Evolutionary conservation across 2,888 invertebrate genomes (phyloP).

Genomic region (Phalangium opilio): DNA sequence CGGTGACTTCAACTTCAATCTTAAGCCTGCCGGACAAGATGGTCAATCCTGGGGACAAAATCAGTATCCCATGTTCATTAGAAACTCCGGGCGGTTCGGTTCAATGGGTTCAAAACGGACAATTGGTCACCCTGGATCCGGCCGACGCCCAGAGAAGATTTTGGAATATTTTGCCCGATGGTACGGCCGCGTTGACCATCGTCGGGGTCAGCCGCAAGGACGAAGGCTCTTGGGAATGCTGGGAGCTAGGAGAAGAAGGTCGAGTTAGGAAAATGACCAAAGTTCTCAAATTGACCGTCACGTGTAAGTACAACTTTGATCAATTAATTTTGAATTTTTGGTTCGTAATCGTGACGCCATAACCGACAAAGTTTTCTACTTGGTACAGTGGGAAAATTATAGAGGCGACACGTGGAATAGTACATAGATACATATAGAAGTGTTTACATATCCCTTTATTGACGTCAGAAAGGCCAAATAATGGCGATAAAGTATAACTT

Average conservation of each 20-base stretch:
- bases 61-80: constrained; percentile 21
- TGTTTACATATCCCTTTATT: too few relatives aligned
- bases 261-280: constrained; percentile 17
- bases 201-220: constrained; percentile 18
- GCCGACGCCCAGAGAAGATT: constrained; percentile 16
- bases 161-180: constrained; percentile 21
- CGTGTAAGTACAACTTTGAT: constrained; percentile 20
- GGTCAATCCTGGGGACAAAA: constrained; percentile 15
- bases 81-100: constrained; percentile 20
- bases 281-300: constrained; percentile 20
- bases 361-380: too few relatives aligned
- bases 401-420: too few relatives aligned
- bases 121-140: constrained; percentile 18
- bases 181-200: constrained; percentile 19
- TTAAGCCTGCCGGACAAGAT: constrained; percentile 2
- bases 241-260: constrained; percentile 21
- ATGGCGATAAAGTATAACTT: too few relatives aligned
- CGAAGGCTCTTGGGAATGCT: constrained; percentile 24
- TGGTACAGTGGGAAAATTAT: too few relatives aligned
- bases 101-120: constrained; percentile 20
- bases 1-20: too few relatives aligned
- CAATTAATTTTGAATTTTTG: too few relatives aligned
- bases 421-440: too few relatives aligned
- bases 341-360: too few relatives aligned
- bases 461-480: too few relatives aligned